phyloP scores from a whole-genome alignment of 2,888 invertebrate genomes.

The Caenorhabditis afra region DNA sequence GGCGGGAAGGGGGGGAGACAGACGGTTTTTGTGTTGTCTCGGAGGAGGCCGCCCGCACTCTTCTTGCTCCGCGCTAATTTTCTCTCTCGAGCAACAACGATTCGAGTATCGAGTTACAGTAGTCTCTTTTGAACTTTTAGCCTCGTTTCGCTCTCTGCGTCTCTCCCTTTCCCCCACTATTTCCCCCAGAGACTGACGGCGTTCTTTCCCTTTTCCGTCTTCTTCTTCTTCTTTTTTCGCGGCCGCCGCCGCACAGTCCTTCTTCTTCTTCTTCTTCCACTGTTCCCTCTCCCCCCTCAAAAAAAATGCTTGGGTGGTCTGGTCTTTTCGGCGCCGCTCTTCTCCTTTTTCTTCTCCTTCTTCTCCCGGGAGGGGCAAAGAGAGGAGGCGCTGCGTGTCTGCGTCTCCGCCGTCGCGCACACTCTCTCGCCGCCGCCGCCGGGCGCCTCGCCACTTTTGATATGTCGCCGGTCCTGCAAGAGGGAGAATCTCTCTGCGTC shows the following conservation, averaged over 20 bases:
- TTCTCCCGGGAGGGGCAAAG: neutral
- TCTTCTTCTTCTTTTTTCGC: neutral
- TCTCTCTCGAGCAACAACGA: too few species aligned
- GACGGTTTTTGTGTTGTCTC: too few species aligned
- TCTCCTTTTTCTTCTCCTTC: constrained; percentile 2
- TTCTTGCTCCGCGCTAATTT: neutral
- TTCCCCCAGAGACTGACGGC: too few species aligned
- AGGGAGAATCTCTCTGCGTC: constrained; percentile 5
- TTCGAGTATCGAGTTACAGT: constrained; percentile 32
- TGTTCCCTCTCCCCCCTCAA: constrained; percentile 3
- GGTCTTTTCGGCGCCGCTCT: neutral
- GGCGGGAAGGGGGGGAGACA: too few species aligned
- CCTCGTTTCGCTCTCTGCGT: constrained; percentile 3
- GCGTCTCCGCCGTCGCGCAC: constrained; percentile 12
- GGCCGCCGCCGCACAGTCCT: neutral
- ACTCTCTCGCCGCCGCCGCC: constrained; percentile 12
- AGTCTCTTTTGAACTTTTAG: neutral
- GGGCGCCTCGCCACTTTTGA: constrained; percentile 38
- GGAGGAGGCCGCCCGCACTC: neutral
- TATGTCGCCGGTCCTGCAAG: constrained; percentile 41
- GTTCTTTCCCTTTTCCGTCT: neutral
- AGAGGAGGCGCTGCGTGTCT: constrained; percentile 5
- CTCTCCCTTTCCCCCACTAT: too few species aligned
- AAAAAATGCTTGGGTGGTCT: constrained; percentile 54
- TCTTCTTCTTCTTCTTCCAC: neutral